A percentile compares a stretch with the other conserved stretches of the same genome.
These are phyloP conservation scores for Tetragonula clypearis DNA, from an alignment of 1,140 invertebrate genomes.

Conservation along the genomic window DNA sequence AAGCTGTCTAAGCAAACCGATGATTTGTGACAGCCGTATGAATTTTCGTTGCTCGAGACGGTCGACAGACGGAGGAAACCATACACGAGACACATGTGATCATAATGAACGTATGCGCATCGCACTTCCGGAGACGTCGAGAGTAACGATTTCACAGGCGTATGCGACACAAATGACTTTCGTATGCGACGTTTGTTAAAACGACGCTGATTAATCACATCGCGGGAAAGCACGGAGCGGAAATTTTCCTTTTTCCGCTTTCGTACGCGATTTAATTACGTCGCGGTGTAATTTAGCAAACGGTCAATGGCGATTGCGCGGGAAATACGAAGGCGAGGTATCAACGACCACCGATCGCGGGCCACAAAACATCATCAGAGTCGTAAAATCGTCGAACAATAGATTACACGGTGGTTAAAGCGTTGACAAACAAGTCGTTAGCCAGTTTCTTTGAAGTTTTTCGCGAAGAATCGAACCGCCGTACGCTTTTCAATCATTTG, in stretches of 20 bases:
- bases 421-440: slow-evolving; percentile 6
- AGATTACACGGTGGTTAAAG: slow-evolving; percentile 1
- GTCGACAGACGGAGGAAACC: too few relatives aligned
- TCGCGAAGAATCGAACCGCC: background rate
- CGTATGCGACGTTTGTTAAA: background rate
- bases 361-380: background rate
- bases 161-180: background rate
- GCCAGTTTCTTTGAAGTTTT: background rate
- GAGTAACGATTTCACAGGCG: background rate
- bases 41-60: background rate
- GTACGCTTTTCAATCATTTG: background rate
- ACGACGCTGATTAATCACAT: background rate
- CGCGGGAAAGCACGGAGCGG: background rate
- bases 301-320: background rate
- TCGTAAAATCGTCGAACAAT: slow-evolving; percentile 26
- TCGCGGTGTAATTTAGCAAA: background rate
- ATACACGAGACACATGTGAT: background rate
- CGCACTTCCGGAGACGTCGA: slow-evolving; percentile 15
- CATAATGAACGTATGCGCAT: background rate
- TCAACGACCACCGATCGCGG: background rate
- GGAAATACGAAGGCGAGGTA: background rate
- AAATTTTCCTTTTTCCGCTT: background rate
- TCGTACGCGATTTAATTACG: background rate
- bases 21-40: background rate
- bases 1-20: background rate